Conservation (phyloP, 2,888 invertebrate species). For the Drosophila setosimentum region DNA sequence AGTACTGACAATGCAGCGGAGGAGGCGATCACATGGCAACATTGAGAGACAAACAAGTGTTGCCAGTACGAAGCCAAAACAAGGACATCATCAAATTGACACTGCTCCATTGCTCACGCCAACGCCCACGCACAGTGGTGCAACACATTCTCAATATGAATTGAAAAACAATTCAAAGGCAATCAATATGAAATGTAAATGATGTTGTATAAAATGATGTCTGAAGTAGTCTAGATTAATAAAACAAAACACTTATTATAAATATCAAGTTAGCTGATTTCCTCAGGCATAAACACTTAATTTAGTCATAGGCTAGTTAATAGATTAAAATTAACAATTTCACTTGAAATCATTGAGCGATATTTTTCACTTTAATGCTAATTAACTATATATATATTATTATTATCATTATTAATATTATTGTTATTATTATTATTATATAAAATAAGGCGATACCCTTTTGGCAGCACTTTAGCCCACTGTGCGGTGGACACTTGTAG, state of each 20-base stretch:
- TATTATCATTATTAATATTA: too few relatives aligned
- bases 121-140: slow-evolving; percentile 41
- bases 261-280: background rate
- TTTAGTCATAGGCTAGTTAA: background rate
- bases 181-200: background rate
- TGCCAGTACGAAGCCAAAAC: slow-evolving; percentile 57
- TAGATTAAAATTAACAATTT: background rate
- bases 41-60: slow-evolving; percentile 34
- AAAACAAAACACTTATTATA: too few relatives aligned
- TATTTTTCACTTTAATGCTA: background rate
- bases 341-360: background rate
- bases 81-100: slow-evolving; percentile 73
- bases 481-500: slow-evolving; percentile 69
- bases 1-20: background rate
- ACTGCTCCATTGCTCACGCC: slow-evolving; percentile 47
- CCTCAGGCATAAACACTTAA: too few relatives aligned
- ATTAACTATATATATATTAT: too few relatives aligned
- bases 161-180: background rate
- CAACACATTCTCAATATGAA: background rate
- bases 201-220: too few relatives aligned
- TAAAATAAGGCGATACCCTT: background rate
- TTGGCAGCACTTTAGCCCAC: slow-evolving; percentile 20
- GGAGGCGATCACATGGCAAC: slow-evolving; percentile 41
- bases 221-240: background rate
- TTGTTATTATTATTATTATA: too few relatives aligned